Evolutionary conservation across 2,888 invertebrate species (phyloP).

Genomic region (Agrypnus murinus): DNA sequence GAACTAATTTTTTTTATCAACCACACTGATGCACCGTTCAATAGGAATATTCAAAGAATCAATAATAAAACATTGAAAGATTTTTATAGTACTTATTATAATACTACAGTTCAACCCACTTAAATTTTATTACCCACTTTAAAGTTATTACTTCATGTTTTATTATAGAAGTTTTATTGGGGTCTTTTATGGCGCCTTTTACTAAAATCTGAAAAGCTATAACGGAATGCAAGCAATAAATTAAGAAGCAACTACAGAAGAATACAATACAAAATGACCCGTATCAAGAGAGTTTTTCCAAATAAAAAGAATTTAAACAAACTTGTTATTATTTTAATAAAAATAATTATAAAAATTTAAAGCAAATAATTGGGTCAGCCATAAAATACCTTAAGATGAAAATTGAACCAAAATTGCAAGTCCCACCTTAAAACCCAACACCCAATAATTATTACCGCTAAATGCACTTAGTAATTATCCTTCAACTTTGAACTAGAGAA

Average conservation of each 20-base stretch:
- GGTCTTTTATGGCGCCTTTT: neutral
- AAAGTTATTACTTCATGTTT: neutral
- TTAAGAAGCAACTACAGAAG: no score
- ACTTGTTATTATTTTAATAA: no score
- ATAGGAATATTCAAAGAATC: no score
- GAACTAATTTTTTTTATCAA: no score
- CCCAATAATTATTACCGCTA: conserved; percentile 17
- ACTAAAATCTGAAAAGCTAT: neutral
- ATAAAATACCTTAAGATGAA: neutral
- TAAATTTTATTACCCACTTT: neutral
- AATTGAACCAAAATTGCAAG: neutral
- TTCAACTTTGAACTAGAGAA: conserved; percentile 2
- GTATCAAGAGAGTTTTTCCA: no score
- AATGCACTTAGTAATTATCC: conserved; percentile 34
- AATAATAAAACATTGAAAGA: neutral
- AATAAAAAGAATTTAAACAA: no score
- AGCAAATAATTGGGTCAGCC: neutral
- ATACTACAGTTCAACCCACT: neutral
- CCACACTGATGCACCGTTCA: no score
- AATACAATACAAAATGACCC: no score
- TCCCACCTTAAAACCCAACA: neutral
- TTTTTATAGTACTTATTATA: neutral
- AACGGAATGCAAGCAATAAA: no score
- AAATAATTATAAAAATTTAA: neutral
- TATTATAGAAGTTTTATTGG: neutral